These are phyloP conservation scores for Synanceia verrucosa DNA, from an alignment of 2,797 vertebrate species.

Conservation along the genomic window DNA sequence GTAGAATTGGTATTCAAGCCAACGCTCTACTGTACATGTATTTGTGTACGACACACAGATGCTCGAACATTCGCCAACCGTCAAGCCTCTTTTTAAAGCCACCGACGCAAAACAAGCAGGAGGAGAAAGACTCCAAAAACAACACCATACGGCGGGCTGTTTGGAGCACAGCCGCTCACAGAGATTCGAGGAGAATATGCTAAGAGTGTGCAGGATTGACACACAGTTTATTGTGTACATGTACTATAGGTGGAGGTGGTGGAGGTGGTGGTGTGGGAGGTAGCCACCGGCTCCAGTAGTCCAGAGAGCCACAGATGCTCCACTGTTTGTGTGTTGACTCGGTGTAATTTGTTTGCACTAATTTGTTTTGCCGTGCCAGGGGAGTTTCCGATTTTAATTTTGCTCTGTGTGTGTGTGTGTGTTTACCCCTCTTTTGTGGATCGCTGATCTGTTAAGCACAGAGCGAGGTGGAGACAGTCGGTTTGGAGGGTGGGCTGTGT, in stretches of 20 bases:
- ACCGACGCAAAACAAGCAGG: too few species aligned
- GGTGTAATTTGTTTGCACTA: conserved; percentile 99
- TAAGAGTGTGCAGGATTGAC: conserved; percentile 14
- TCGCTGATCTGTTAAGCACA: conserved; percentile 88
- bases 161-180: conserved; percentile 2
- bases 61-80: background rate
- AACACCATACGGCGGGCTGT: background rate
- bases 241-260: conserved; percentile 41
- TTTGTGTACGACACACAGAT: background rate
- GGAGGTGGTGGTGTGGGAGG: conserved; percentile 56
- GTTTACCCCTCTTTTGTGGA: conserved; percentile 99
- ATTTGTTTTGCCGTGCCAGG: conserved; percentile 98
- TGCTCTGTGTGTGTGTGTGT: conserved; percentile 98
- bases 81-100: background rate
- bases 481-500: conserved; percentile 74
- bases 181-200: conserved; percentile 19
- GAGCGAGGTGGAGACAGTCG: conserved; percentile 50
- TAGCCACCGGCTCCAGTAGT: conserved; percentile 73
- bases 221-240: conserved; percentile 35
- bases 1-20: background rate
- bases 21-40: background rate
- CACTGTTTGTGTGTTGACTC: conserved; percentile 98
- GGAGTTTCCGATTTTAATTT: conserved; percentile 99
- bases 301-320: conserved; percentile 90
- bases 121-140: too few species aligned